Conservation (phyloP, 1,140 invertebrate species). For the Saccostrea echinata region DNA sequence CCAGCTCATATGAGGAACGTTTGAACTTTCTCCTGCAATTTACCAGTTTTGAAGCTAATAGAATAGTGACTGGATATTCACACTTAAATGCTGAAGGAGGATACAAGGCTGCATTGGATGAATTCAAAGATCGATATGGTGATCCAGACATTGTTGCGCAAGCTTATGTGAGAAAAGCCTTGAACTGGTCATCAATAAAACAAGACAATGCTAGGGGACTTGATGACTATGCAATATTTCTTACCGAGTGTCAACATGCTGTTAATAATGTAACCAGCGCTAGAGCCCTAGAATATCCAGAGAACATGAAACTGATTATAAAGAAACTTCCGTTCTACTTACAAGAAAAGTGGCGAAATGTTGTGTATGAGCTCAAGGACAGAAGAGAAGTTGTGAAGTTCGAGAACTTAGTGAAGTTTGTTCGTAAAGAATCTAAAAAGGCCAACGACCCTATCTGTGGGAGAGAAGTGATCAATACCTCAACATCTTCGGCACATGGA, state of each 20-base stretch:
- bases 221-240: constrained; percentile 52
- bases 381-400: constrained; percentile 31
- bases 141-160: constrained; percentile 53
- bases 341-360: constrained; percentile 60
- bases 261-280: constrained; percentile 36
- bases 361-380: constrained; percentile 44
- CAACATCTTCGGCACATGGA: neutral
- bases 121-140: constrained; percentile 52
- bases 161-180: constrained; percentile 52
- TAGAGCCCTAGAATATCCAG: constrained; percentile 31
- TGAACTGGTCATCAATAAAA: constrained; percentile 52
- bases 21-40: constrained; percentile 55
- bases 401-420: constrained; percentile 53
- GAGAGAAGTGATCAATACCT: neutral
- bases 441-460: constrained; percentile 54
- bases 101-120: constrained; percentile 44
- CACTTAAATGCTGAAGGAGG: constrained; percentile 47
- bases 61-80: constrained; percentile 52
- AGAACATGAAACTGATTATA: constrained; percentile 33
- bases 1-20: constrained; percentile 51
- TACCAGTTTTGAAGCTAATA: constrained; percentile 50
- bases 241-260: constrained; percentile 50
- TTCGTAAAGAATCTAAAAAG: constrained; percentile 55
- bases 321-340: constrained; percentile 42
- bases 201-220: constrained; percentile 47